Percentiles rank a stretch among this genome's conserved stretches.
These are phyloP conservation scores for Agrotis segetum DNA, from an alignment of 2,888 invertebrate species.

Conservation along the genomic window DNA sequence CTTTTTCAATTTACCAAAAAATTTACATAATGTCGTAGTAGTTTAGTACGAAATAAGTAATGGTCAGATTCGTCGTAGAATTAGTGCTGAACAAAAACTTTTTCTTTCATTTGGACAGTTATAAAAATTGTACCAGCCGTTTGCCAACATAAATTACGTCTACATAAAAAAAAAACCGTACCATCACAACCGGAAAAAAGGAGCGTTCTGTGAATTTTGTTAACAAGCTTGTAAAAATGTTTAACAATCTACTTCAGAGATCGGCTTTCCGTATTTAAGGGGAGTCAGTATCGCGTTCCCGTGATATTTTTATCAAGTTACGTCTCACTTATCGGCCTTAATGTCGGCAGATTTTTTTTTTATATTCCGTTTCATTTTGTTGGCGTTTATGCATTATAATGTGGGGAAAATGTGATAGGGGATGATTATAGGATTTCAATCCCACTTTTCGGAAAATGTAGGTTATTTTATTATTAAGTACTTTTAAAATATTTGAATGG, in stretches of 20 bases:
- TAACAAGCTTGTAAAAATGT: constrained; percentile 60
- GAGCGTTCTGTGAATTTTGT: constrained; percentile 25
- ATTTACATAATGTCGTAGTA: too few species aligned
- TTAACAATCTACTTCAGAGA: constrained; percentile 55
- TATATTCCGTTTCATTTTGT: neutral
- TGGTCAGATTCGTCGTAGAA: too few species aligned
- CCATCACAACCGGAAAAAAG: constrained; percentile 14
- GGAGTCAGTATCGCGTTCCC: constrained; percentile 21
- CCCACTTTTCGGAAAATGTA: too few species aligned
- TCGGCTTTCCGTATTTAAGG: constrained; percentile 45
- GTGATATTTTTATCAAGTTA: constrained; percentile 42
- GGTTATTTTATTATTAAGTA: too few species aligned
- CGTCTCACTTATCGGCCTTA: constrained; percentile 23
- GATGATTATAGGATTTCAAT: neutral
- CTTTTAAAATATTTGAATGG: too few species aligned
- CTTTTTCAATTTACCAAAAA: too few species aligned
- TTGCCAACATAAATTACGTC: constrained; percentile 20
- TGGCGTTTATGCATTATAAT: neutral
- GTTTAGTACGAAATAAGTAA: too few species aligned
- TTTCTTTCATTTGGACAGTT: neutral
- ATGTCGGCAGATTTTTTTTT: constrained; percentile 9
- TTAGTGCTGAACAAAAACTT: neutral
- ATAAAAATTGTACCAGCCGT: constrained; percentile 1
- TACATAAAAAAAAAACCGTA: constrained; percentile 18
- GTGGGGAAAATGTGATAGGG: neutral